Evolutionary conservation across 1,140 invertebrate species (phyloP), one percentile per base, ranked within the genome.

Genomic region (Anoplophora glabripennis): DNA sequence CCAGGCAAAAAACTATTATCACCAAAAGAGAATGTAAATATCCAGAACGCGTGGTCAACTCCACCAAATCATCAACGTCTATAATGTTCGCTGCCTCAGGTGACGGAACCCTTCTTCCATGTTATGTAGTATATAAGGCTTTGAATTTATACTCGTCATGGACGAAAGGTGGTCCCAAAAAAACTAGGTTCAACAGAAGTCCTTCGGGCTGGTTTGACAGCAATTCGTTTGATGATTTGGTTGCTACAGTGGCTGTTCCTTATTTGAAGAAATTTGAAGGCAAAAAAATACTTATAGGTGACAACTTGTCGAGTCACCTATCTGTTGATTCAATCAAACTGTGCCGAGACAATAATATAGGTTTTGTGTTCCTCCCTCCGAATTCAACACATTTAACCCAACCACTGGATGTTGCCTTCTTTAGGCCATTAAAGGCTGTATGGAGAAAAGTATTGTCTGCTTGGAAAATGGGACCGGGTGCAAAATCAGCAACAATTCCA

Each of bases 121-220:
- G 57, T 35, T 58, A 57, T 35, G 48, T 62, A 10, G 59, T 53
- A 11, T 61, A 54, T 58, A 62, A 65, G 28, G 41, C 48, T 12
- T 11, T 54, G 14, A 33, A 44, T 33, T 15, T 61, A 10, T 57
- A 51, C 37, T 21, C 45, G 7, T 14, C 12, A 3, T 61, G 59
- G 59, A 37, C 3, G 14, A 37, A 44, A 37, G 35, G 40, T 3
- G 53, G 59, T 1, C 51, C 53, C 2, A 1, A 18, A 21, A 38
- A 28, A 1, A 3, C 49, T 38, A 8, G 53, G 12, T 61, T 21
- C 37, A 61, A 51, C 36, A 33, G 37, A 38, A 61, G 15, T 37
- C 33, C 34, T n/a, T 41, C 35, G 36, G 59, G 59, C 1, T 61
- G 53, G 53, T 57, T 61, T 44, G 21, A 28, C 21, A 28, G 21